phyloP scores from a whole-genome alignment of 2,113 vertebrate species.

The Baryphthengus martii region DNA sequence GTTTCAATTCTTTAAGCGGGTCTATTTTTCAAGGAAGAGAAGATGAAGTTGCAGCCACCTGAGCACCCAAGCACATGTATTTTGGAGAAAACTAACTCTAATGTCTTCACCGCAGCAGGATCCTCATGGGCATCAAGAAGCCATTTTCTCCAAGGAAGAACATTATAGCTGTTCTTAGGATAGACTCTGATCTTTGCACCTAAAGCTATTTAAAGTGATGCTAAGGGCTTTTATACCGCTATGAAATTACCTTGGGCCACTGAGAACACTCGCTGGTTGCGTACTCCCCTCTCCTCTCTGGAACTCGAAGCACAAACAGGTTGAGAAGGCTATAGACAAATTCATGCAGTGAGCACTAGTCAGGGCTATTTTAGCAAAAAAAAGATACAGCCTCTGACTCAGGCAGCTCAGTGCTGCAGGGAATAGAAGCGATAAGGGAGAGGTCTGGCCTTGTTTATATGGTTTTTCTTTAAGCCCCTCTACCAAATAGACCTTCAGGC shows the following conservation, averaged over 20 bases:
- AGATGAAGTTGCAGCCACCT: slow-evolving; percentile 49
- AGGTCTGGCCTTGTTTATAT: not conserved
- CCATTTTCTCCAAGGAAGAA: slow-evolving; percentile 2
- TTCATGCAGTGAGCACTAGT: not conserved
- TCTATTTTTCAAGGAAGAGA: slow-evolving; percentile 19
- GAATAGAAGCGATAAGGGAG: not conserved
- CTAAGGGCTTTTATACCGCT: slow-evolving; percentile 15
- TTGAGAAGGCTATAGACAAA: not conserved
- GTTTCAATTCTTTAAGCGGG: slow-evolving; percentile 19
- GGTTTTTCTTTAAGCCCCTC: not conserved
- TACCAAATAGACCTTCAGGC: not conserved
- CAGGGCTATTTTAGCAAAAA: not conserved
- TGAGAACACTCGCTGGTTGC: not conserved
- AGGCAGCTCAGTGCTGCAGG: not conserved
- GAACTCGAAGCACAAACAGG: not conserved
- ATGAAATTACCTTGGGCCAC: slow-evolving; percentile 46
- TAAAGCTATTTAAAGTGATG: slow-evolving; percentile 52
- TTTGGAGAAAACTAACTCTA: slow-evolving; percentile 34
- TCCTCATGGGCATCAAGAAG: slow-evolving; percentile 26
- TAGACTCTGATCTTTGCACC: slow-evolving; percentile 48
- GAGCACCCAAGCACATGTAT: not conserved
- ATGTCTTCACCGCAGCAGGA: not conserved
- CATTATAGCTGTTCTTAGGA: slow-evolving; percentile 36
- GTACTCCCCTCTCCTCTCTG: not conserved
- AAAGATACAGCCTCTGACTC: not conserved